These are phyloP conservation scores for Notarius quadriscutis DNA, from an alignment of 2,113 vertebrate genomes.

Conservation along the genomic window DNA sequence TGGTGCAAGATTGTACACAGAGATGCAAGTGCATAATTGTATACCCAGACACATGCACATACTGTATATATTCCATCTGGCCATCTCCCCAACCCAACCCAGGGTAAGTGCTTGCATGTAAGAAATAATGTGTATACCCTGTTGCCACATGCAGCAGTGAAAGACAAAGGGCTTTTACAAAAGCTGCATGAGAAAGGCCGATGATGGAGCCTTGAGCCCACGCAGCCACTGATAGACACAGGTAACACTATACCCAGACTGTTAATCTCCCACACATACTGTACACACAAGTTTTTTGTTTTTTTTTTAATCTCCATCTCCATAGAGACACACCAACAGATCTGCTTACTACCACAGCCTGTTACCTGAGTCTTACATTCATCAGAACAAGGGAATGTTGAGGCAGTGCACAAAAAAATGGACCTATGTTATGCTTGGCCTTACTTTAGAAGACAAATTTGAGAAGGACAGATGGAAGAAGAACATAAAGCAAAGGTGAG, in stretches of 20 bases:
- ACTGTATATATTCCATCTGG: background rate
- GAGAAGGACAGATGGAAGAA: background rate
- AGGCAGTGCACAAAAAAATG: background rate
- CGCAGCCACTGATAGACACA: slow-evolving; percentile 41
- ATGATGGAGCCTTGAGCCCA: slow-evolving; percentile 35
- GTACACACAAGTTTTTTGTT: slow-evolving; percentile 63
- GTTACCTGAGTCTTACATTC: background rate
- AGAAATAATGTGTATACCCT: slow-evolving; percentile 49
- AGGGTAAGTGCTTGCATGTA: slow-evolving; percentile 18
- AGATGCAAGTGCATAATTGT: slow-evolving; percentile 26
- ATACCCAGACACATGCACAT: background rate
- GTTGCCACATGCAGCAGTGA: slow-evolving; percentile 36
- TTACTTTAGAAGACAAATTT: background rate
- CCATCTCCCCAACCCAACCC: background rate
- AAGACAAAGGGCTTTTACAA: slow-evolving; percentile 42
- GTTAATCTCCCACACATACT: slow-evolving; percentile 48
- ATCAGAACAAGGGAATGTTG: slow-evolving; percentile 23
- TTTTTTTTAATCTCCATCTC: slow-evolving; percentile 67
- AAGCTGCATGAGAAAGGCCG: slow-evolving; percentile 31
- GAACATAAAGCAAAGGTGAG: background rate
- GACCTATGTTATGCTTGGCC: background rate
- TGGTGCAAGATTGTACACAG: slow-evolving; percentile 4
- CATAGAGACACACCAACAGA: slow-evolving; percentile 51
- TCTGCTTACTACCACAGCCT: slow-evolving; percentile 28
- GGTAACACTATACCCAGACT: slow-evolving; percentile 50